Evolutionary conservation across 2,888 invertebrate species (phyloP).

Genomic region (Euclidia mi): DNA sequence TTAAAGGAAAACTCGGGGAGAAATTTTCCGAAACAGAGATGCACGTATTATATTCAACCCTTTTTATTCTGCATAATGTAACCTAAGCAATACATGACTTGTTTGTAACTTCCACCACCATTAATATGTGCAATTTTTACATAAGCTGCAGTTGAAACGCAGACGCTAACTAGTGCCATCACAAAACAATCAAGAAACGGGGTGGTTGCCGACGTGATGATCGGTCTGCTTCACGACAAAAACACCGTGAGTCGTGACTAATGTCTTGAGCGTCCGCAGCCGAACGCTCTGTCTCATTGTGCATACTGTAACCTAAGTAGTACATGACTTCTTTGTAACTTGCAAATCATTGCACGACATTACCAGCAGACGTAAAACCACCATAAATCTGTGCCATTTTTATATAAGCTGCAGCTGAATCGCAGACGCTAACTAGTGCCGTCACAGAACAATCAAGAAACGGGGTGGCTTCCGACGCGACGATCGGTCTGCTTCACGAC

Average conservation of each 20-base stretch:
- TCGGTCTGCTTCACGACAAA: conserved; percentile 21
- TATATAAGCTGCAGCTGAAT: conserved; percentile 2
- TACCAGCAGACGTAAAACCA: too few species aligned
- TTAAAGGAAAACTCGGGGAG: too few species aligned
- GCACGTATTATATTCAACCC: too few species aligned
- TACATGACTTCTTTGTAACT: too few species aligned
- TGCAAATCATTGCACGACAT: too few species aligned
- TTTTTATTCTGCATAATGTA: too few species aligned
- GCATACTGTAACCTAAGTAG: too few species aligned
- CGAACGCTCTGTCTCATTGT: conserved; percentile 4
- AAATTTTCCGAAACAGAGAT: too few species aligned
- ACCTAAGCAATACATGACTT: too few species aligned
- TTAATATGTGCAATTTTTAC: conserved; percentile 4
- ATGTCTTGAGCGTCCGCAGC: conserved; percentile 21
- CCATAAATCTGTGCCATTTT: not conserved
- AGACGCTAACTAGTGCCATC: not conserved
- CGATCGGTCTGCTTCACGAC: conserved; percentile 13
- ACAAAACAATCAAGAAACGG: not conserved
- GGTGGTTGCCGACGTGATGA: not conserved
- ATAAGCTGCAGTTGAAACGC: not conserved
- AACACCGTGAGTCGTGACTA: conserved; percentile 44
- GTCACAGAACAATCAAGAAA: not conserved
- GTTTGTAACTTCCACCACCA: too few species aligned
- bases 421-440: not conserved
- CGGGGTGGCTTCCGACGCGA: not conserved